Evolutionary conservation across 2,113 vertebrate species (phyloP).

Genomic region (Melanerpes formicivorus): DNA sequence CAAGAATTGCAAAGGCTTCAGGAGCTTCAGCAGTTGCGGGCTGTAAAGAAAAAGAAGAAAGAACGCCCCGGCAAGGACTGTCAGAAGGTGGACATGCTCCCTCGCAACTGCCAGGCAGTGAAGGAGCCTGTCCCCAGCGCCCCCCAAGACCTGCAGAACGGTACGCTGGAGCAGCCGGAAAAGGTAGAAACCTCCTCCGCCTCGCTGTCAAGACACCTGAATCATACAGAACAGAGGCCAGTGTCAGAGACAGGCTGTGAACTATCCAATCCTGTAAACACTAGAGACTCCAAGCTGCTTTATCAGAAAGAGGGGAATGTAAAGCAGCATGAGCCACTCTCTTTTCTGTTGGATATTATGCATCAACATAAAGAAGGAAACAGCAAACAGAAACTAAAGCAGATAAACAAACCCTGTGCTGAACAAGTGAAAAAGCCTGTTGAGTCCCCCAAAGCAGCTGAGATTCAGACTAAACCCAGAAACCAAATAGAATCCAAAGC

Average conservation of each 20-base stretch:
- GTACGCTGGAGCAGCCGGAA: conserved; percentile 84
- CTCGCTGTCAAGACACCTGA: conserved; percentile 66
- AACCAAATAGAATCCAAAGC: conserved; percentile 76
- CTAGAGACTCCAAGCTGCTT: conserved; percentile 72
- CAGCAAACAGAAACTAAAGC: conserved; percentile 81
- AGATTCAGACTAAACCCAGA: conserved; percentile 73
- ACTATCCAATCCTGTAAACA: conserved; percentile 9
- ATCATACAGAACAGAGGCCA: conserved; percentile 60
- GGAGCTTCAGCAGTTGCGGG: conserved; percentile 87
- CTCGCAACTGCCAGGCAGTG: conserved; percentile 78
- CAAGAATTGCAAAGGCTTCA: conserved; percentile 88
- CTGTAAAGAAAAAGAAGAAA: conserved; percentile 94
- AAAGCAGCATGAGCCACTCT: conserved; percentile 78
- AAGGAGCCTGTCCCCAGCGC: conserved; percentile 79
- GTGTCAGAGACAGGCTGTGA: conserved; percentile 31
- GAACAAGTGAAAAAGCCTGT: conserved; percentile 74
- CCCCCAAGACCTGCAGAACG: conserved; percentile 83
- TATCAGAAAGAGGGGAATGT: conserved; percentile 75
- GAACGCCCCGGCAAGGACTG: conserved; percentile 85
- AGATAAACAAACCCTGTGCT: conserved; percentile 56
- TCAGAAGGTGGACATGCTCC: conserved; percentile 69
- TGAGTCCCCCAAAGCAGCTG: conserved; percentile 61
- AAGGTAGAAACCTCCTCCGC: conserved; percentile 76
- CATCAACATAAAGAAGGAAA: conserved; percentile 77
- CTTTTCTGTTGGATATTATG: conserved; percentile 78